Evolutionary conservation across 2,888 invertebrate species (phyloP).

Genomic region (Myopa testacea): DNA sequence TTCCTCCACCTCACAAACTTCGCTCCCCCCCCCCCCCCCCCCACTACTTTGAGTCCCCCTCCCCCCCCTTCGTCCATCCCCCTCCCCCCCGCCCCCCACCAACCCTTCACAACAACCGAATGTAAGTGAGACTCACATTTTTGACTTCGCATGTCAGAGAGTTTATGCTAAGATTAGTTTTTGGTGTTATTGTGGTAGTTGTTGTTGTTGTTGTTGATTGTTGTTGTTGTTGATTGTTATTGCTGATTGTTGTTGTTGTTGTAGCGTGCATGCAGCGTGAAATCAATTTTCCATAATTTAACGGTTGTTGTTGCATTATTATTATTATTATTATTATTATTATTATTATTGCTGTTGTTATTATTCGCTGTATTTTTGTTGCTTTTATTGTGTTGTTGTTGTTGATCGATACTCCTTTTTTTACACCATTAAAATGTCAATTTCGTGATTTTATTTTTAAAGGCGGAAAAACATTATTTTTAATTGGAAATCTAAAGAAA

Average conservation of each 20-base stretch:
- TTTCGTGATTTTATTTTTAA: conserved; percentile 44
- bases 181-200: not conserved
- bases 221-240: conserved; percentile 38
- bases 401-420: conserved; percentile 41
- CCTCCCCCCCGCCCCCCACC: not conserved
- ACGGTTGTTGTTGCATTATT: not conserved
- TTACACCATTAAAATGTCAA: conserved; percentile 44
- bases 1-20: no score
- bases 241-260: conserved; percentile 41
- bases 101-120: no score
- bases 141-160: no score
- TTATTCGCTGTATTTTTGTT: no score
- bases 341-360: conserved; percentile 41
- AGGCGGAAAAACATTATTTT: conserved; percentile 14
- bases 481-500: no score
- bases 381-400: conserved; percentile 28
- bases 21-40: not conserved
- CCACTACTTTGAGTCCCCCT: not conserved
- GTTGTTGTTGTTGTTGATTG: conserved; percentile 21
- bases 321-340: conserved; percentile 26
- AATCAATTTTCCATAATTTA: conserved; percentile 30
- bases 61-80: not conserved
- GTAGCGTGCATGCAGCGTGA: not conserved
- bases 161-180: not conserved
- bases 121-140: no score